Evolutionary conservation across 2,113 vertebrate species (phyloP).

Genomic region (Heterotis niloticus): DNA sequence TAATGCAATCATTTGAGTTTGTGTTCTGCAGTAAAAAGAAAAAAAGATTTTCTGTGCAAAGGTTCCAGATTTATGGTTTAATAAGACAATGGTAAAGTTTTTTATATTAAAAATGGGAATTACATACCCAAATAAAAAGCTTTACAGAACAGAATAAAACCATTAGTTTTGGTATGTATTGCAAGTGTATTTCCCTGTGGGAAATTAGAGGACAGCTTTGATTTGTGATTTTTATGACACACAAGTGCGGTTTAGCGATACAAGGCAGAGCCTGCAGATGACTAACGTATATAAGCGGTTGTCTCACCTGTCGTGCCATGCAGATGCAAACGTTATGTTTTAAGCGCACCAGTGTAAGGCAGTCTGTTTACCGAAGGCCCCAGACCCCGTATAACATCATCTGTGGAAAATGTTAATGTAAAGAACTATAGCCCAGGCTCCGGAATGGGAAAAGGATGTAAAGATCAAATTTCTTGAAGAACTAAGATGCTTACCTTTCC

Average conservation of each 20-base stretch:
- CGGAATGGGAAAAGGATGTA: no score
- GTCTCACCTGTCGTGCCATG: no score
- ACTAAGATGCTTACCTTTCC: no score
- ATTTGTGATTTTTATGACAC: slow-evolving; percentile 5
- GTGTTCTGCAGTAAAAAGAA: not conserved
- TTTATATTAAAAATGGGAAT: slow-evolving; percentile 4
- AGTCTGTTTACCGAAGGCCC: no score
- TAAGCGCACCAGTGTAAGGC: no score
- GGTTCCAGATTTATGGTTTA: slow-evolving; percentile 22
- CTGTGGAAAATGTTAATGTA: no score
- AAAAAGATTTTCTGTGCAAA: not conserved
- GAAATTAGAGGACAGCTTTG: not conserved
- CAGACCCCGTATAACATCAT: no score
- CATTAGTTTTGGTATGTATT: not conserved
- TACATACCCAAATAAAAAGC: not conserved
- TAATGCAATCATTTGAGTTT: not conserved
- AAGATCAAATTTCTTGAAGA: no score
- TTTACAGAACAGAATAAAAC: slow-evolving; percentile 13
- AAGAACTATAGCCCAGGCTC: no score
- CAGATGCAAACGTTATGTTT: no score
- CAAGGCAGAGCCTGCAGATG: no score
- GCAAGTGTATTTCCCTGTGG: slow-evolving; percentile 4
- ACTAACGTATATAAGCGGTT: no score
- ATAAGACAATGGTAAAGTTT: slow-evolving; percentile 18
- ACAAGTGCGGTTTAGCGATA: not conserved